Evolutionary conservation across 2,888 invertebrate species (phyloP).

Genomic region (Phalera bucephala): DNA sequence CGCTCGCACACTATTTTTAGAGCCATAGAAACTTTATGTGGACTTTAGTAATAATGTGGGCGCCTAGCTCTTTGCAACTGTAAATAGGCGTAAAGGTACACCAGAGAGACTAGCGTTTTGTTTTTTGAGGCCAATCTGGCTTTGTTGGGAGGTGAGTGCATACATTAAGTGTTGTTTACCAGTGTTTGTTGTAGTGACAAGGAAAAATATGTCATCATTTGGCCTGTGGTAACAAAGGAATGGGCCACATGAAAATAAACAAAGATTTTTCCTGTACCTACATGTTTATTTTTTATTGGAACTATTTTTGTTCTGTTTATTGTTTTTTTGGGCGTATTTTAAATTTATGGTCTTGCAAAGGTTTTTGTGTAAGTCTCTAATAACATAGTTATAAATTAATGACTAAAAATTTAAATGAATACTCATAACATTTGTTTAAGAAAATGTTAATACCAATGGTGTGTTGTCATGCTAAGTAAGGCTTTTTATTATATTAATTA

Average conservation of each 20-base stretch:
- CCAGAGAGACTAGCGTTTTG: constrained; percentile 11
- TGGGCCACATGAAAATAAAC: background rate
- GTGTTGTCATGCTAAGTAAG: too few relatives aligned
- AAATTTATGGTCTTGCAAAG: too few relatives aligned
- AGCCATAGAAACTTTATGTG: constrained; percentile 36
- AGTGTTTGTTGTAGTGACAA: background rate
- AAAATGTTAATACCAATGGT: too few relatives aligned
- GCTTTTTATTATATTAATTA: too few relatives aligned
- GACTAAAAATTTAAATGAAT: too few relatives aligned
- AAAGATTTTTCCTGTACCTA: background rate
- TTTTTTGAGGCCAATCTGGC: constrained; percentile 12
- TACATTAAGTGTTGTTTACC: background rate
- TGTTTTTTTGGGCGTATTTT: too few relatives aligned
- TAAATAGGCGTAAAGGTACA: too few relatives aligned
- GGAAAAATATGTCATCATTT: background rate
- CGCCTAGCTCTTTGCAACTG: constrained; percentile 24
- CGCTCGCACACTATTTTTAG: constrained; percentile 53
- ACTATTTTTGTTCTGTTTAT: too few relatives aligned
- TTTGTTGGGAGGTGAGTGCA: constrained; percentile 5
- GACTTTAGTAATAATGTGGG: constrained; percentile 43
- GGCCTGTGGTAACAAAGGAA: background rate
- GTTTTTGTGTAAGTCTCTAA: too few relatives aligned
- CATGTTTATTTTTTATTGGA: background rate
- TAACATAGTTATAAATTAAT: too few relatives aligned
- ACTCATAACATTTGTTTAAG: too few relatives aligned